Base-by-base conservation (phyloP, 1,140 invertebrate genomes). In the Zaprionus taronus region DNA sequence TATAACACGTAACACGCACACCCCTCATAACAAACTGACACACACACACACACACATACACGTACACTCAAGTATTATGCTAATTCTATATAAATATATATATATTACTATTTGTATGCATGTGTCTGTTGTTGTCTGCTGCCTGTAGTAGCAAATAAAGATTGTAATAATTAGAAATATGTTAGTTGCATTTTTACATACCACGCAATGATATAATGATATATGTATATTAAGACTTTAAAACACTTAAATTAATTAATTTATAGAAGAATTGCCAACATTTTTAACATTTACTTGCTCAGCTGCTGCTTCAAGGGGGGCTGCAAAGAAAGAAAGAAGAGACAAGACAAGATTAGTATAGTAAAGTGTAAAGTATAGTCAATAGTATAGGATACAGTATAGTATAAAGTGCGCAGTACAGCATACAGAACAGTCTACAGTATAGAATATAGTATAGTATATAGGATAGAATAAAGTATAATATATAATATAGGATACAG, bases 291-390 rank as follows among this genome's bases (percentile, higher is more conserved):
- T 81, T 85, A 92, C 77, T 92, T 92, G 63, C 64, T 85, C 79
- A 80, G 77, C 74, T 92, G 91, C 76, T 91, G 91, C 76, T 91
- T 92, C 24, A 92, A 26, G 1, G 91, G 91, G 36, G 91, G 91
- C 91, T 92, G 66, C n/a, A 56, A 72, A 55, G n/a, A n/a, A n/a
- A n/a, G 28, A 55, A 20, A 3, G 3, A 51, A 34, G 0, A 26
- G 24, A 62, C 1, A 31, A 31, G 28, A 60, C 44, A 41, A 53
- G 31, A 7, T 20, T 38, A 28, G 0, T 22, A 36, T 0, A 36
- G 1, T 3, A 26, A 60, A 57, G 9, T n/a, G 36, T 12, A 11
- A 14, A 11, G 31, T 34, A 34, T 34, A 34, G 31, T 31, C 1
- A 7, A 28, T 28, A 31, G 7, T 31, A 11, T 11, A 31, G n/a